Evolutionary conservation across 2,888 invertebrate species (phyloP), one percentile per base, ranked within the genome.

Genomic region (Osedax fenrisi): DNA sequence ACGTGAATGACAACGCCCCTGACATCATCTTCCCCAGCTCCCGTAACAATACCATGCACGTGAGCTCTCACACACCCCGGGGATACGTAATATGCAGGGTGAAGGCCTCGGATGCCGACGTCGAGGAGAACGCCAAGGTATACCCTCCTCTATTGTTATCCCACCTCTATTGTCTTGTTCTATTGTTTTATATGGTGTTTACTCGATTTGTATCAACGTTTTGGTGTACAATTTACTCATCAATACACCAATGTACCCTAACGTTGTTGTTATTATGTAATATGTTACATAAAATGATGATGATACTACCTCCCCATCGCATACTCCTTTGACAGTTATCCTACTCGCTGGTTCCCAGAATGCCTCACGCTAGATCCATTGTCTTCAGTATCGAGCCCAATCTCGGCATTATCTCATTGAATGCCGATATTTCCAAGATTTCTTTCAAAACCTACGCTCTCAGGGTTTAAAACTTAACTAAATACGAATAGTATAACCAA

Each of bases 311-410:
- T 17, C 5, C 5, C 17, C 17, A 41, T 41, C 41, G 17, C 17
- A 5, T 41, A 17, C 5, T 10, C 17, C 41, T 41, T 41, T 41
- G 41, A n/a, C 41, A 41, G 41, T 41, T 41, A 17, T 10, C 41
- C 5, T 41, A 41, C 41, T 41, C 41, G 5, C 41, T 41, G 5
- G 41, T 41, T 41, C 41, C 41, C 41, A 41, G 17, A 41, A 41
- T 41, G 41, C 41, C 41, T 41, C 41, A 41, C 17, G 5, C 41
- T 41, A 5, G 41, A 10, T 10, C 5, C 10, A 41, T 41, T 41
- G 27, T 75, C 27, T 78, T 78, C 74, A 67, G 72, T 26, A 74
- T 78, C 56, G 75, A 78, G 66, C 75, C 77, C 0, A 67, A 56
- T 24, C 27, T 72, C 2, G 78, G 78, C 17, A 69, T 70, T 13